phyloP scores from a whole-genome alignment of 2,113 vertebrate species.

The Delphinus delphis region DNA sequence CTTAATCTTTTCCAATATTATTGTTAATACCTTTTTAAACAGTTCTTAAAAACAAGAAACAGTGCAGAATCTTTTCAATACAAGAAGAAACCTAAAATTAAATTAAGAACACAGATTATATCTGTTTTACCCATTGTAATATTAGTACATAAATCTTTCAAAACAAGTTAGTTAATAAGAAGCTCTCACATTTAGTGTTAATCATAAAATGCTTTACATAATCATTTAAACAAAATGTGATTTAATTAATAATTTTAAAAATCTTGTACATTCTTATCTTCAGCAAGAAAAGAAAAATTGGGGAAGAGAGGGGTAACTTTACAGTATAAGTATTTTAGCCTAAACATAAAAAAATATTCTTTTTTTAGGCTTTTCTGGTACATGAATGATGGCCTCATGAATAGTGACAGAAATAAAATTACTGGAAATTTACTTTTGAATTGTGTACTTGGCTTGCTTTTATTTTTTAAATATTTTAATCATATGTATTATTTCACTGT shows the following conservation, averaged over 20 bases:
- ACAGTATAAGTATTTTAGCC: not conserved
- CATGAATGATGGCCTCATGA: not conserved
- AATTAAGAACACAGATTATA: not conserved
- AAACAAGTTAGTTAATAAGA: not conserved
- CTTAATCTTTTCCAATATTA: not conserved
- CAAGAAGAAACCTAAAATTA: not conserved
- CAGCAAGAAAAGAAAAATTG: not conserved
- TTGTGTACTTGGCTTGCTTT: not conserved
- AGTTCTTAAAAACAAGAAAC: not conserved
- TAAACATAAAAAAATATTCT: not conserved
- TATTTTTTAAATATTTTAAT: constrained; percentile 18
- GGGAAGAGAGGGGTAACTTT: not conserved
- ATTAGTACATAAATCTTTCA: not conserved
- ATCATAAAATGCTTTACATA: not conserved
- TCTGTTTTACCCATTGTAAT: not conserved
- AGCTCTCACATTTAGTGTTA: not conserved
- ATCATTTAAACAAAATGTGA: not conserved
- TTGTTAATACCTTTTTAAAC: not conserved
- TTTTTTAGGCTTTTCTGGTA: not conserved
- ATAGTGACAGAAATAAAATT: not conserved
- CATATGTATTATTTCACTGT: not conserved
- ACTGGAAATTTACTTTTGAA: not conserved
- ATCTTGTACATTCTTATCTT: not conserved
- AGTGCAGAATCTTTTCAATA: not conserved
- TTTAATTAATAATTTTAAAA: not conserved